A percentile compares a stretch with the other conserved stretches of the same genome.
Evolutionary conservation across 2,797 vertebrate species (phyloP).

Genomic region (Holocentrus rufus): DNA sequence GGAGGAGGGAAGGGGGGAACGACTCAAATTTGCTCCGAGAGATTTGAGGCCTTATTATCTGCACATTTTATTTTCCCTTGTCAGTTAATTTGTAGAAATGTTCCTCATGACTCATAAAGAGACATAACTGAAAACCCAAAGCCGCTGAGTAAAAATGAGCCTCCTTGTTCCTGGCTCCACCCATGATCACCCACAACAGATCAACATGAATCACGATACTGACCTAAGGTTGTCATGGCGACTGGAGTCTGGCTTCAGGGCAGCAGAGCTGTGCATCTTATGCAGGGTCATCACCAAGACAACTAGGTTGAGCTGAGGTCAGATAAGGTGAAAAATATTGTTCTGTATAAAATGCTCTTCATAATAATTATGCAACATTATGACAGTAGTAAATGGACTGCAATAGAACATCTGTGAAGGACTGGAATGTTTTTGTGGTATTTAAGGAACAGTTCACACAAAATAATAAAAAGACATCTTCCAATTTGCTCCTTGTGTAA

Average conservation of each 20-base stretch:
- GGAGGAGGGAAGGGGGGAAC: not conserved
- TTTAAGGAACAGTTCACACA: no score
- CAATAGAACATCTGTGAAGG: not conserved
- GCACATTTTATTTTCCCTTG: not conserved
- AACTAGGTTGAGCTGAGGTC: constrained; percentile 86
- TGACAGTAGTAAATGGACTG: not conserved
- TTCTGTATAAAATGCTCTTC: not conserved
- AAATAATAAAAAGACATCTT: no score
- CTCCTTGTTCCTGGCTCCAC: not conserved
- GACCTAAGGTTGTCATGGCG: constrained; percentile 94
- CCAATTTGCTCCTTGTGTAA: not conserved
- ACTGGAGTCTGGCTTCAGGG: constrained; percentile 92
- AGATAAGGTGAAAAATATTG: constrained; percentile 13
- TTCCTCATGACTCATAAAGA: not conserved
- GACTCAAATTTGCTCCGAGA: no score
- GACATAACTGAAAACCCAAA: not conserved
- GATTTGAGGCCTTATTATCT: no score
- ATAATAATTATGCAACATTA: not conserved
- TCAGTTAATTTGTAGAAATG: not conserved
- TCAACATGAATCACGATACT: constrained; percentile 51
- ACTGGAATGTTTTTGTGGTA: no score
- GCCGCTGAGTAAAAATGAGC: not conserved
- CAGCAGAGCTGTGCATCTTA: constrained; percentile 90
- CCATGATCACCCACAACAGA: not conserved
- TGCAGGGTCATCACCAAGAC: constrained; percentile 92